Evolutionary conservation across 1,140 invertebrate species (phyloP).

Genomic region (Ceratosolen solmsi): DNA sequence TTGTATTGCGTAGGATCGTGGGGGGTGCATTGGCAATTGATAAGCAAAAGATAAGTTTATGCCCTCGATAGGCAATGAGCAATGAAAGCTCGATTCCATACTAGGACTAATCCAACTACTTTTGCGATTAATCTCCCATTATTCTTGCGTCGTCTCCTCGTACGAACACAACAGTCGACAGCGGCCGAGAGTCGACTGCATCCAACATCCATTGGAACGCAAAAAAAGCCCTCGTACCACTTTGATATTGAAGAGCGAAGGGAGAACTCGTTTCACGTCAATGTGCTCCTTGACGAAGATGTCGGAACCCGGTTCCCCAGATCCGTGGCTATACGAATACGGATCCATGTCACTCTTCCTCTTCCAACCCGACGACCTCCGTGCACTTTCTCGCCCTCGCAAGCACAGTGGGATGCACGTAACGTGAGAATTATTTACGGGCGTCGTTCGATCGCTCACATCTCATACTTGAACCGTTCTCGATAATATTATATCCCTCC

Average conservation of each 20-base stretch:
- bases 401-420: not conserved
- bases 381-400: not conserved
- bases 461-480: not conserved
- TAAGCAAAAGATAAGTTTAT: too few species aligned
- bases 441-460: not conserved
- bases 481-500: not conserved
- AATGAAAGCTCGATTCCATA: too few species aligned
- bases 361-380: not conserved
- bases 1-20: too few species aligned
- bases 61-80: too few species aligned
- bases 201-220: too few species aligned
- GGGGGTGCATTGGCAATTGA: too few species aligned
- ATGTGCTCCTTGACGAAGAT: conserved; percentile 68
- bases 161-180: too few species aligned
- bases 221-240: conserved; percentile 65
- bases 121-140: too few species aligned
- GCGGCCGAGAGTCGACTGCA: too few species aligned
- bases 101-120: too few species aligned
- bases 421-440: conserved; percentile 33
- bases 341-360: conserved; percentile 23
- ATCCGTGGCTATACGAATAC: not conserved
- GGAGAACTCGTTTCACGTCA: conserved; percentile 69
- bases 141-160: too few species aligned
- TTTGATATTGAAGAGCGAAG: conserved; percentile 73
- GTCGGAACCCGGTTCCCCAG: conserved; percentile 55